Evolutionary conservation across 2,797 vertebrate species (phyloP), one percentile per base, ranked within the genome.

Genomic region (Falco cherrug): DNA sequence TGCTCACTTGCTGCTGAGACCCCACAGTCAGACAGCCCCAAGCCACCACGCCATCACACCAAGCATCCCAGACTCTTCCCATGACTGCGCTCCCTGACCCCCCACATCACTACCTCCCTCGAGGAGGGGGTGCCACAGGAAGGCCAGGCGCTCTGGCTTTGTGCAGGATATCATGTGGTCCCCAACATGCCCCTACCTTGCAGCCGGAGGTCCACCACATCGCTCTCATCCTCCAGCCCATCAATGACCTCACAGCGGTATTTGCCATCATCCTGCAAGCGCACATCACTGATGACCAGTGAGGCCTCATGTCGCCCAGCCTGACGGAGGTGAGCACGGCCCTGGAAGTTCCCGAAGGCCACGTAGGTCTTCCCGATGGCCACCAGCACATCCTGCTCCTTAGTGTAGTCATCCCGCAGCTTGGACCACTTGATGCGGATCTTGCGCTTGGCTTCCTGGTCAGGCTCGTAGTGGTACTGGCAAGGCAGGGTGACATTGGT

Each of bases 231-330:
- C 97, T 99, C 99, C 96, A 99, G 98, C 12, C 99, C 99, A 0
- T 99, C 99, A 1, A 99, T 99, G 94, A 99, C 98, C 97, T 99
- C 99, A 0, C 99, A 99, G 67, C 99, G 98, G 97, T 99, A 99
- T 48, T 98, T 98, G 24, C 99, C 99, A 0, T 98, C 98, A 54
- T 99, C 99, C 48, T 98, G 98, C 79, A 98, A 93, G 50, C 91
- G 98, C 95, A 99, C 97, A 6, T 98, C 98, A 0, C 93, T 96
- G 95, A 99, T 98, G 25, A 99, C 97, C 84, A 99, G 97, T 0
- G 99, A 99, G 83, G 98, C 98, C 16, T 99, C 98, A 0, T 94
- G 97, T 0, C 84, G 97, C 5, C 74, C 39, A 0, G 71, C 91
- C 82, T 95, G 98, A 6, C 8, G 96, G 76, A 99, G 94, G 53